phyloP scores from a whole-genome alignment of 2,113 vertebrate species.

The Ondatra zibethicus region DNA sequence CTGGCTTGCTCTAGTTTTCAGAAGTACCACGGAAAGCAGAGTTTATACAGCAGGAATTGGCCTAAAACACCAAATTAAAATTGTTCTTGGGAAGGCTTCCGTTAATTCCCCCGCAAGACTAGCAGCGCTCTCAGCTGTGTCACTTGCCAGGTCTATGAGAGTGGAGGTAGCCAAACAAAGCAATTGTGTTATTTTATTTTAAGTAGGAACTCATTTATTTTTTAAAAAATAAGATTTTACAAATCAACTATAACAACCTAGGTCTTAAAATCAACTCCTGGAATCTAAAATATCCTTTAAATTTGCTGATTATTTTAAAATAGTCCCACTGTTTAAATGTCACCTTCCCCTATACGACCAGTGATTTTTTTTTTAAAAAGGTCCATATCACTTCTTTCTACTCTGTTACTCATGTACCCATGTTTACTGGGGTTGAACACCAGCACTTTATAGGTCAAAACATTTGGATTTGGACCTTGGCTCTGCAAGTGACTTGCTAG shows the following conservation, averaged over 20 bases:
- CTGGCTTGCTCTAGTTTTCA: conserved; percentile 77
- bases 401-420: not conserved
- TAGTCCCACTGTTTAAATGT: not conserved
- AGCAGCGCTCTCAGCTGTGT: conserved; percentile 85
- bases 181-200: conserved; percentile 86
- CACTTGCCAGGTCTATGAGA: conserved; percentile 84
- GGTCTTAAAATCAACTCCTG: conserved; percentile 60
- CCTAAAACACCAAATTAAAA: conserved; percentile 86
- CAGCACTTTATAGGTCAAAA: not conserved
- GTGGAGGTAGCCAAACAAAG: conserved; percentile 87
- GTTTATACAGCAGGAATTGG: conserved; percentile 85
- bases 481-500: not conserved
- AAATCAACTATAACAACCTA: conserved; percentile 68
- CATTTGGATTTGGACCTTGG: not conserved
- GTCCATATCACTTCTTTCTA: not conserved
- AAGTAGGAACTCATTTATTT: conserved; percentile 84
- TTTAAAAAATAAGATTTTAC: conserved; percentile 82
- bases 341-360: not conserved
- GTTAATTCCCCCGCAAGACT: conserved; percentile 84
- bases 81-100: conserved; percentile 87
- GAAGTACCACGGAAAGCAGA: conserved; percentile 77
- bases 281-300: conserved; percentile 46
- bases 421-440: not conserved
- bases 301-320: not conserved
- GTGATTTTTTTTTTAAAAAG: not conserved